Evolutionary conservation across 2,113 vertebrate genomes (phyloP).

Genomic region (Oryzias curvinotus): DNA sequence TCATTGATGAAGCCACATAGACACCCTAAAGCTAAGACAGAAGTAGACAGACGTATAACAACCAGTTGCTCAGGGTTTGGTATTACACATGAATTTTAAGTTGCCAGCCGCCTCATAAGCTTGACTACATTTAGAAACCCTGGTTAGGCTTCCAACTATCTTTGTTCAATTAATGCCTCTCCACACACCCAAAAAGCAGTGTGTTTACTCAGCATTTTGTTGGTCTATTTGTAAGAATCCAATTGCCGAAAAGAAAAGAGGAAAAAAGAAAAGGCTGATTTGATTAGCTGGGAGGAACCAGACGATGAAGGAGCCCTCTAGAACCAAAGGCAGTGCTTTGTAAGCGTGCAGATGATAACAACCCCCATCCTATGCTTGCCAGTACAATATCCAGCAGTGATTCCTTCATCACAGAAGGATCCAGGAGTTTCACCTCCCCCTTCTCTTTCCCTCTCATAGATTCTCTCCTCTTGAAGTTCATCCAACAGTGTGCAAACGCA

Average conservation of each 20-base stretch:
- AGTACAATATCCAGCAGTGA: constrained; percentile 63
- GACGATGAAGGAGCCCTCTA: constrained; percentile 53
- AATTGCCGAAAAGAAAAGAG: constrained; percentile 47
- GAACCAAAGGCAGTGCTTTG: constrained; percentile 59
- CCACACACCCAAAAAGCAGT: constrained; percentile 36
- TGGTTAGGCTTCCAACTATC: constrained; percentile 41
- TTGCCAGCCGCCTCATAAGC: constrained; percentile 55
- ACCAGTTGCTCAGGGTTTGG: constrained; percentile 47
- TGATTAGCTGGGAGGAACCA: constrained; percentile 68
- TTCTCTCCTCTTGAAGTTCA: constrained; percentile 41
- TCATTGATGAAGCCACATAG: constrained; percentile 37
- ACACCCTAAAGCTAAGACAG: constrained; percentile 32
- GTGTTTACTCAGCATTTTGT: constrained; percentile 46
- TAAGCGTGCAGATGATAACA: constrained; percentile 27
- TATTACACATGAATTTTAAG: constrained; percentile 65
- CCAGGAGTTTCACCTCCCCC: constrained; percentile 55
- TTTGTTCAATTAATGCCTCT: constrained; percentile 49
- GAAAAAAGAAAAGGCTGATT: constrained; percentile 64
- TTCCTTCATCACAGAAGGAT: constrained; percentile 50
- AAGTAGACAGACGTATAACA: constrained; percentile 42
- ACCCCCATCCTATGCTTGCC: constrained; percentile 56
- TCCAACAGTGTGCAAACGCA: constrained; percentile 50
- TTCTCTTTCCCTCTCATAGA: constrained; percentile 29
- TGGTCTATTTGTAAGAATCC: constrained; percentile 57
- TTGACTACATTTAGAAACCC: constrained; percentile 32